A percentile compares a stretch with the other conserved stretches of the same genome.
phyloP scores from a whole-genome alignment of 2,888 invertebrate genomes.

The Amitus sp. region DNA sequence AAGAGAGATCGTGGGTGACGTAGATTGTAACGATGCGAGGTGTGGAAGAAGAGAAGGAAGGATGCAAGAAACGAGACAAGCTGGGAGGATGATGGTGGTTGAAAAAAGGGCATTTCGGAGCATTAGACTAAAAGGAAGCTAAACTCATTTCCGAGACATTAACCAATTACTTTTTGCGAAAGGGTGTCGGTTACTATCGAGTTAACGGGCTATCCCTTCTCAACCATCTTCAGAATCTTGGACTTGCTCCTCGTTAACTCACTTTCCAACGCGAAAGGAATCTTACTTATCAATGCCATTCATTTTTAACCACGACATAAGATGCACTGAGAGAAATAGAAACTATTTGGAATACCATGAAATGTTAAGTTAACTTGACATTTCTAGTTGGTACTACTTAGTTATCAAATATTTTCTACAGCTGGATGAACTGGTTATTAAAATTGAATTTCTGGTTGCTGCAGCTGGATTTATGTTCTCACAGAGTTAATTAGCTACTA shows the following conservation, averaged over 20 bases:
- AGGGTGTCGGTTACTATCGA: slow-evolving; percentile 62
- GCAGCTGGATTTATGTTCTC: no score
- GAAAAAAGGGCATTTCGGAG: slow-evolving; percentile 38
- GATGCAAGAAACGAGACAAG: background rate
- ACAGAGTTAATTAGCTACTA: no score
- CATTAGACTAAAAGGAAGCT: slow-evolving; percentile 58
- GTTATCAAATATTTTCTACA: no score
- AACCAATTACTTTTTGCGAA: slow-evolving; percentile 65
- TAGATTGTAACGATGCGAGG: background rate
- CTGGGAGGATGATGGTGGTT: background rate
- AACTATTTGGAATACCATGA: no score
- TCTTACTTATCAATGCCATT: background rate
- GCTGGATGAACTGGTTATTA: no score
- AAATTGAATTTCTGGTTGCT: no score
- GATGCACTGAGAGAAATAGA: no score
- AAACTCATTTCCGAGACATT: slow-evolving; percentile 65
- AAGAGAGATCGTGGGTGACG: slow-evolving; percentile 7
- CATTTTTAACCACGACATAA: background rate
- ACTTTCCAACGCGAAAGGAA: slow-evolving; percentile 24
- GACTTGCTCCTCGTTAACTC: slow-evolving; percentile 41
- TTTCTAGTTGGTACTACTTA: no score
- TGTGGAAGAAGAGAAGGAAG: slow-evolving; percentile 9
- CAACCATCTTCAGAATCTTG: slow-evolving; percentile 32
- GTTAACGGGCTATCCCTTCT: slow-evolving; percentile 33
- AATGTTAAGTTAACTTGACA: no score